Evolutionary conservation across 2,888 invertebrate species (phyloP), one percentile per base, ranked within the genome.

Genomic region (Spodoptera exigua): DNA sequence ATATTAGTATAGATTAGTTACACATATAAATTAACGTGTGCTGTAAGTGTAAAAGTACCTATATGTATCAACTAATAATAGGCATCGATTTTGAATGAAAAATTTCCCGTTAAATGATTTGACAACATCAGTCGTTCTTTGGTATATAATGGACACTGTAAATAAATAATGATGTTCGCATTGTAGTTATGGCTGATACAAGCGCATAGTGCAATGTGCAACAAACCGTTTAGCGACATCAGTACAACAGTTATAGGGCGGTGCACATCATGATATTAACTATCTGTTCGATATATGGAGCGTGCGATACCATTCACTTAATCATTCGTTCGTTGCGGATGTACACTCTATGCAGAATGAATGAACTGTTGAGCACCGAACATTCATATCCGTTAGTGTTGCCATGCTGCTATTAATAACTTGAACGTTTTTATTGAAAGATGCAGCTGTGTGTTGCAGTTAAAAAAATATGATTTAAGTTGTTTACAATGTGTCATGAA

Each of bases 261-360:
- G 46, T 58, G 40, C 70, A 51, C 39, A 45, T 43, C 47, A 56
- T 59, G 13, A 55, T 62, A 73, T 49, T 27, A 27, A 27, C 27
- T 27, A 59, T 37, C 36, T 46, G 62, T 47, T 61, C 14, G 49
- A 56, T 68, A 78, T 71, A 72, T 79, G 69, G 74, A 78, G 70
- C 76, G 80, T 78, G 72, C 64, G 62, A 76, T 70, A 66, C 63
- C 61, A 68, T 70, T 60, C 63, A 64, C 40, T 70, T 72, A 65
- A 64, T 70, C 74, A 66, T 61, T 72, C 72, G 62, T 67, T 65
- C 67, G 60, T 63, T 55, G 73, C 73, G 67, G 72, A 69, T 69
- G 72, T 69, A 55, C 54, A 41, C 65, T 72, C 44, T 66, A 48
- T 54, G 51, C 48, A 47, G 21, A 34, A 72, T 69, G 68, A 72